Evolutionary conservation across 2,113 vertebrate species (phyloP).

Genomic region (Nothoprocta perdicaria): DNA sequence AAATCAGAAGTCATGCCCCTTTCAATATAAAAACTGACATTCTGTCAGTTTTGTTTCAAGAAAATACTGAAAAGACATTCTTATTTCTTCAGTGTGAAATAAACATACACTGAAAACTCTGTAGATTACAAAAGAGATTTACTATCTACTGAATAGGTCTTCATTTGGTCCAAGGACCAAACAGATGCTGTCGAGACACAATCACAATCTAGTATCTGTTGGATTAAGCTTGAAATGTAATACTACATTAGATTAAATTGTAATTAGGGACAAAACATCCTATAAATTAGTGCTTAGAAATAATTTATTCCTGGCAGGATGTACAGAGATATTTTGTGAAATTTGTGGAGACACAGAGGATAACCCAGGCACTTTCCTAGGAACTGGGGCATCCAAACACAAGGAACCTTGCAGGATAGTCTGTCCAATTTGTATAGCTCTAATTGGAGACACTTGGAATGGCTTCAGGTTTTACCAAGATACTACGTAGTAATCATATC

Average conservation of each 20-base stretch:
- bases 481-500: not conserved
- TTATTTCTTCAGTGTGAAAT: not conserved
- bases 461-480: not conserved
- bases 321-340: not conserved
- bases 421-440: not conserved
- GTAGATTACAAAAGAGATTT: not conserved
- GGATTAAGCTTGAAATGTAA: not conserved
- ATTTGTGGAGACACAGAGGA: not conserved
- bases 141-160: not conserved
- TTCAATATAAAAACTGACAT: not conserved
- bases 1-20: not conserved
- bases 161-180: not conserved
- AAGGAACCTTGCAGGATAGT: not conserved
- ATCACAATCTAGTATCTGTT: not conserved
- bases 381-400: too few species aligned
- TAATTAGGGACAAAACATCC: not conserved
- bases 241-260: not conserved
- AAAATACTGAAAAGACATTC: not conserved
- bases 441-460: not conserved
- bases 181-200: not conserved
- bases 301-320: not conserved
- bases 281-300: not conserved
- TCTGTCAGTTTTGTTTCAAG: not conserved
- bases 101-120: not conserved
- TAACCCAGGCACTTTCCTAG: not conserved